Percentiles rank a stretch among this genome's conserved stretches.
These are phyloP conservation scores for Vidua macroura DNA, from an alignment of 2,113 vertebrate species.

Conservation along the genomic window DNA sequence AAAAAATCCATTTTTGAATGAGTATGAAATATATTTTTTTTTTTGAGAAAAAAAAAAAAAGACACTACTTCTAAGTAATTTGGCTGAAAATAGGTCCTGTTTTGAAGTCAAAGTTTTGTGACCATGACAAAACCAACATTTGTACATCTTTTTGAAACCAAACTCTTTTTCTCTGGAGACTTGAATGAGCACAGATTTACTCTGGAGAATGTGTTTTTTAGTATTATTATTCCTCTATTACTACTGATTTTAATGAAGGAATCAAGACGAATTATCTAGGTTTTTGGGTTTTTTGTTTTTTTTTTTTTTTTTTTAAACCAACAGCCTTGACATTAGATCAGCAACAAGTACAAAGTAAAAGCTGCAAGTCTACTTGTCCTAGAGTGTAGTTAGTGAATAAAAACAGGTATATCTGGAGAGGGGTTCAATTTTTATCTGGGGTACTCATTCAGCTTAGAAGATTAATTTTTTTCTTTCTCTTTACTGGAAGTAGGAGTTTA, in stretches of 20 bases:
- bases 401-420: not conserved
- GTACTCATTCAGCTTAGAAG: not conserved
- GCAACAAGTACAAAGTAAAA: not conserved
- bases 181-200: not conserved
- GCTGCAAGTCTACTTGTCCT: not conserved
- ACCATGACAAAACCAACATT: not conserved
- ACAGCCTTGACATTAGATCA: not conserved
- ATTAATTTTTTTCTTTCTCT: not conserved
- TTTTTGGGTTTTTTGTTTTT: not conserved
- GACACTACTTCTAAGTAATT: not conserved
- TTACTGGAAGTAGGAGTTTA: rapidly evolving
- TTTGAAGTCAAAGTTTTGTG: not conserved
- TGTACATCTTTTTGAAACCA: not conserved
- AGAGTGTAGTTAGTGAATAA: not conserved
- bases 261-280: not conserved
- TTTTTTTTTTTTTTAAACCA: not conserved
- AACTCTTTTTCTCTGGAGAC: not conserved
- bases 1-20: not conserved
- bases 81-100: not conserved
- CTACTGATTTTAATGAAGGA: not conserved
- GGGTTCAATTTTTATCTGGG: not conserved
- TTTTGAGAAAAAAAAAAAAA: not conserved
- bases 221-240: not conserved
- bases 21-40: not conserved
- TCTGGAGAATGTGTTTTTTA: not conserved